phyloP scores from a whole-genome alignment of 2,113 vertebrate genomes.

The Oxygymnocypris stewartii region DNA sequence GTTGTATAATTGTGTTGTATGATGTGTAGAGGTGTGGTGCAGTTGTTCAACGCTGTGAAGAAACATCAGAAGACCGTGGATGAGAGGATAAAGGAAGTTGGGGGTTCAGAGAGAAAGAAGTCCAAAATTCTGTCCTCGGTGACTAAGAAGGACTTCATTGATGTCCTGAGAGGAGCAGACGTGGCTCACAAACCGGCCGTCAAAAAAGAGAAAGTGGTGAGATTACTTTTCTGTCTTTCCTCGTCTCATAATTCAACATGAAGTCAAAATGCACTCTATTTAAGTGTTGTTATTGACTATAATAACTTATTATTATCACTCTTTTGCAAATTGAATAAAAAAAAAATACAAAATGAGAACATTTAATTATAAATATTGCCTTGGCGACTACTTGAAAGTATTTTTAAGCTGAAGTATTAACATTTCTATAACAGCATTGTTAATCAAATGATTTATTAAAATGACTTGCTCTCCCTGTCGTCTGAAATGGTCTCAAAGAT shows the following conservation, averaged over 20 bases:
- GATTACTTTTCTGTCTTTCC: constrained; percentile 36
- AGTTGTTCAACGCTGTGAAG: constrained; percentile 91
- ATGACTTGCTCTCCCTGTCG: background rate
- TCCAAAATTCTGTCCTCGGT: constrained; percentile 86
- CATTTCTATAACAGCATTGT: background rate
- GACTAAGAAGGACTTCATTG: constrained; percentile 92
- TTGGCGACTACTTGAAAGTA: background rate
- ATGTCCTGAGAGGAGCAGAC: constrained; percentile 79
- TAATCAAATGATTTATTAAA: background rate
- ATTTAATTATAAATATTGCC: background rate
- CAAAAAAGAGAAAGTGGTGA: constrained; percentile 68
- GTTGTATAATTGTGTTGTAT: background rate
- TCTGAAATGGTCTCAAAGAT: background rate
- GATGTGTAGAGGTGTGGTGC: constrained; percentile 85
- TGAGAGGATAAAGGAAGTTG: constrained; percentile 82
- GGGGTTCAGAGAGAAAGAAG: constrained; percentile 84
- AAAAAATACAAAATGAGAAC: background rate
- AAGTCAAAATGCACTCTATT: background rate
- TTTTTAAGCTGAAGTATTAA: background rate
- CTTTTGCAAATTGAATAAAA: background rate
- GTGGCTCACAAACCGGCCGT: constrained; percentile 41
- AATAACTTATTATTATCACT: background rate
- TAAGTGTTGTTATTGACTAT: background rate
- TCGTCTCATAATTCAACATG: background rate
- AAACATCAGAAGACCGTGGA: constrained; percentile 85